A percentile compares a stretch with the other conserved stretches of the same genome.
Conservation (phyloP, 2,888 invertebrate species). For the Neocrepidodera transversa region DNA sequence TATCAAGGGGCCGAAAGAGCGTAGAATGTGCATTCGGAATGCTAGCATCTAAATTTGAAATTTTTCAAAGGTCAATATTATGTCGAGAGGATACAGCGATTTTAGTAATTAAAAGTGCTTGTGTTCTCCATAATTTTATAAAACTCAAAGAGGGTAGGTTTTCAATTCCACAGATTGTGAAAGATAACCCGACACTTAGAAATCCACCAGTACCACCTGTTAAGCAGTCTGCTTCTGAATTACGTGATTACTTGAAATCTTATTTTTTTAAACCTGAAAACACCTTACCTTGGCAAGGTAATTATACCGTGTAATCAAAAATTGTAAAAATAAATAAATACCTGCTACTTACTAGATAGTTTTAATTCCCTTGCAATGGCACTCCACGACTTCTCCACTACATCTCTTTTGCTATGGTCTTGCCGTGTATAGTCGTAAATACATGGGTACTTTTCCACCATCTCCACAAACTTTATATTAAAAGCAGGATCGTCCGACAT, state of each 20-base stretch:
- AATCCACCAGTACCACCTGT: not conserved
- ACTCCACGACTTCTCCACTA: not conserved
- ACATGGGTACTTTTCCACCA: constrained; percentile 15
- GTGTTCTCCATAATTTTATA: constrained; percentile 13
- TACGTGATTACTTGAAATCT: constrained; percentile 4
- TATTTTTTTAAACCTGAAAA: constrained; percentile 5
- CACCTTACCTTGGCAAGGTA: constrained; percentile 6
- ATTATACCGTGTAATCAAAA: constrained; percentile 9
- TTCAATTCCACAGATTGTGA: constrained; percentile 10
- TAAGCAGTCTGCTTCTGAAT: not conserved
- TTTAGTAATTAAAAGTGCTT: constrained; percentile 12
- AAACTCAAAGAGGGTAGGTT: constrained; percentile 8
- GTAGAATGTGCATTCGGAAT: constrained; percentile 4
- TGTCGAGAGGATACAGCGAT: constrained; percentile 1
- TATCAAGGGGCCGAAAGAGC: constrained; percentile 16
- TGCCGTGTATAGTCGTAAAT: constrained; percentile 12
- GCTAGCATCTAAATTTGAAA: not conserved
- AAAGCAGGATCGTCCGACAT: constrained; percentile 17
- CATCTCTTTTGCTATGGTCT: constrained; percentile 4
- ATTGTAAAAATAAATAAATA: constrained; percentile 5
- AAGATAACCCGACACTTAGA: not conserved
- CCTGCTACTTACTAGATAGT: constrained; percentile 3
- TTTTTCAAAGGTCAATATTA: constrained; percentile 4
- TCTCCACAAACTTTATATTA: constrained; percentile 15
- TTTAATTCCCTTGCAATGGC: not conserved